Evolutionary conservation across 2,113 vertebrate genomes (phyloP).

Genomic region (Cynoglossus semilaevis): DNA sequence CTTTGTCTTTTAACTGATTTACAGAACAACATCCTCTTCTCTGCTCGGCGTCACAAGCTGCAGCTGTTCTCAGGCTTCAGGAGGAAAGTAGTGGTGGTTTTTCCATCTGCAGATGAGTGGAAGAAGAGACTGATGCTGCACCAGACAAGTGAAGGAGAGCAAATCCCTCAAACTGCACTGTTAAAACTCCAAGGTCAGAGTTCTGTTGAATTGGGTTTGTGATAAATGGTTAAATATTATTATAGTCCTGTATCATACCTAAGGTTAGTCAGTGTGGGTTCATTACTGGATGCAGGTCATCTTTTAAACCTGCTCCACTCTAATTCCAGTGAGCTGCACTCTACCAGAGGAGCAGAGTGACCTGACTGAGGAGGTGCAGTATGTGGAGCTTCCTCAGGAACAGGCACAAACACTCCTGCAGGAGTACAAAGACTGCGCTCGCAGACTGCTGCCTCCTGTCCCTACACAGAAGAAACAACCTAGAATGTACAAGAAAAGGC

Average conservation of each 20-base stretch:
- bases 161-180: conserved; percentile 82
- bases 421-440: conserved; percentile 80
- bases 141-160: conserved; percentile 70
- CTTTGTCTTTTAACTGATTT: conserved; percentile 2
- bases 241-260: conserved; percentile 42
- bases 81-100: conserved; percentile 79
- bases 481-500: conserved; percentile 63
- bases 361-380: conserved; percentile 82
- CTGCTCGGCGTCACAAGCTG: conserved; percentile 84
- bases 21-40: conserved; percentile 86
- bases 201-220: no score
- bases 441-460: conserved; percentile 78
- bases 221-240: no score
- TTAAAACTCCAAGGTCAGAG: conserved; percentile 87
- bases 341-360: conserved; percentile 81
- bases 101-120: conserved; percentile 83
- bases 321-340: conserved; percentile 81
- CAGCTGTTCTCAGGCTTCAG: conserved; percentile 80
- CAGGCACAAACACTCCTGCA: conserved; percentile 79
- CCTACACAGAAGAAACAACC: conserved; percentile 75
- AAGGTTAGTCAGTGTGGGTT: conserved; percentile 72
- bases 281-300: background rate
- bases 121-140: conserved; percentile 76
- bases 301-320: background rate
- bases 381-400: conserved; percentile 78